These are phyloP conservation scores for Cacatua alba DNA, from an alignment of 2,113 vertebrate genomes.

Conservation along the genomic window DNA sequence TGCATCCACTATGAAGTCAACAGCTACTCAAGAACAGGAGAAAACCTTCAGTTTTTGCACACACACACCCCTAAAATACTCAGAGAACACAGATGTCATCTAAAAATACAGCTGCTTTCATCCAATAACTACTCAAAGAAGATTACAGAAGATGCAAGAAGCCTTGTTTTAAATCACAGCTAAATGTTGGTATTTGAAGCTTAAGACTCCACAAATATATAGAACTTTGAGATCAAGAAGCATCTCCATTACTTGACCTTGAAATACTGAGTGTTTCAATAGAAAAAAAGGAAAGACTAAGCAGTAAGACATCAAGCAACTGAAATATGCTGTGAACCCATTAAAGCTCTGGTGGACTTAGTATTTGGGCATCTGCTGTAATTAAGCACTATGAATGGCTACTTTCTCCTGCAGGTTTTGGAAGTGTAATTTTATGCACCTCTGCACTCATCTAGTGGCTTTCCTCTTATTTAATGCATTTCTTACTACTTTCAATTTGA, in stretches of 20 bases:
- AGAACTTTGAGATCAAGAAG: not conserved
- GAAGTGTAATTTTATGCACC: not conserved
- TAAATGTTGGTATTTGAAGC: not conserved
- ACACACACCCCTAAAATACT: rapidly evolving
- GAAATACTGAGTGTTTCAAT: not conserved
- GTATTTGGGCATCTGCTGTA: not conserved
- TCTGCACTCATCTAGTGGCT: not conserved
- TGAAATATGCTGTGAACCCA: not conserved
- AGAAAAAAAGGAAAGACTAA: not conserved
- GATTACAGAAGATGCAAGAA: not conserved
- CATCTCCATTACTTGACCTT: not conserved
- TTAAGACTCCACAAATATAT: not conserved
- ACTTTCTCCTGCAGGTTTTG: not conserved
- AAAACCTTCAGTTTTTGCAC: not conserved
- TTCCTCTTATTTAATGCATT: not conserved
- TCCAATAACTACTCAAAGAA: not conserved
- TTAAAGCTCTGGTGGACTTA: not conserved
- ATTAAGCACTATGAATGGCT: not conserved
- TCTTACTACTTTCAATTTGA: not conserved
- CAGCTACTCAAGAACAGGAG: not conserved
- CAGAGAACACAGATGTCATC: not conserved
- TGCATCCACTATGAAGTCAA: not conserved
- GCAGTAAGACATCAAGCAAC: not conserved
- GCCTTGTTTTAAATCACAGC: not conserved
- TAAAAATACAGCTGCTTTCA: not conserved